A percentile compares a stretch with the other conserved stretches of the same genome.
phyloP scores from a whole-genome alignment of 1,140 invertebrate species.

The Anoplophora glabripennis region DNA sequence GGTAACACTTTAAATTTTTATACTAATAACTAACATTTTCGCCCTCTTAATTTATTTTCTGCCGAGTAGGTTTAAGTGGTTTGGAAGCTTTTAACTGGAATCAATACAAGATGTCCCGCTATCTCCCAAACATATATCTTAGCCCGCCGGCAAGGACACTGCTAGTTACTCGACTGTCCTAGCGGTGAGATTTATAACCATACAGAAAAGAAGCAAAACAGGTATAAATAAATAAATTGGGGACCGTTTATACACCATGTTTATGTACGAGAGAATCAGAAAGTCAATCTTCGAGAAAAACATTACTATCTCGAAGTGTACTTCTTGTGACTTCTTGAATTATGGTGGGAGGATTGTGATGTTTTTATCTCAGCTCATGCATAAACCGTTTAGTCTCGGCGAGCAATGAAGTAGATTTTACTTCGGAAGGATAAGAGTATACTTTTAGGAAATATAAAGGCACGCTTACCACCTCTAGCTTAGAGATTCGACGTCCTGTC shows the following conservation, averaged over 20 bases:
- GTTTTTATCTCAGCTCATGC: too few relatives aligned
- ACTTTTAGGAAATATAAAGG: too few relatives aligned
- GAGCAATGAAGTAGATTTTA: too few relatives aligned
- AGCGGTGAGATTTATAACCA: constrained; percentile 35
- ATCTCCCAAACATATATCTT: constrained; percentile 45
- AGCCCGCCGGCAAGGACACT: constrained; percentile 39
- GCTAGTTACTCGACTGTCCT: constrained; percentile 41
- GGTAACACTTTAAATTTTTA: too few relatives aligned
- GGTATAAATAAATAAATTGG: constrained; percentile 35
- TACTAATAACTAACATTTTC: too few relatives aligned
- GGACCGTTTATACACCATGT: constrained; percentile 26
- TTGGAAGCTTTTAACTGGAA: constrained; percentile 45
- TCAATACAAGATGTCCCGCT: constrained; percentile 47
- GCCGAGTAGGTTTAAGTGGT: too few relatives aligned
- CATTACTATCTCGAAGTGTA: constrained; percentile 5
- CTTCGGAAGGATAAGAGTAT: too few relatives aligned
- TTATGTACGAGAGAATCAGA: constrained; percentile 17
- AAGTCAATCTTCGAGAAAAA: constrained; percentile 17
- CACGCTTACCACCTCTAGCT: too few relatives aligned
- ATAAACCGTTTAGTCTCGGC: too few relatives aligned
- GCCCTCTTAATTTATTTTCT: too few relatives aligned
- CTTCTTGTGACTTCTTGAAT: constrained; percentile 9
- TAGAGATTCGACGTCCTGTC: too few relatives aligned
- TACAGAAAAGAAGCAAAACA: constrained; percentile 40
- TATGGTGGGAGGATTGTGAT: neutral